Percentiles rank a stretch among this genome's conserved stretches.
Conservation (phyloP, 2,113 vertebrate species). For the Lates calcarifer region DNA sequence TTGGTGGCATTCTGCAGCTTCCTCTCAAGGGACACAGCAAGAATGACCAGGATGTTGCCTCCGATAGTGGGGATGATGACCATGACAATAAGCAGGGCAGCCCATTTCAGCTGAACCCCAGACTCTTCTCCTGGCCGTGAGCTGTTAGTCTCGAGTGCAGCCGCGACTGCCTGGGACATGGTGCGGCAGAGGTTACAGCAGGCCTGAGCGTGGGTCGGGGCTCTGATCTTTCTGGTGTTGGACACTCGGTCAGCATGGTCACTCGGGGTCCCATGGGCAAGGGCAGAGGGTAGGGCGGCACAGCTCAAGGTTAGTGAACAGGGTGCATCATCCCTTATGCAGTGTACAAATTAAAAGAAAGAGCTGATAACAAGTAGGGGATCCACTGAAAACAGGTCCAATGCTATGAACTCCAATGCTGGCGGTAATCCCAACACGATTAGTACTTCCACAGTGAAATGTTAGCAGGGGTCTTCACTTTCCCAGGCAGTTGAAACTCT, state of each 20-base stretch:
- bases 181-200: slow-evolving; percentile 63
- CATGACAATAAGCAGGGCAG: slow-evolving; percentile 90
- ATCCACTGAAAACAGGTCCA: slow-evolving; percentile 8
- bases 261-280: slow-evolving; percentile 78
- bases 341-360: slow-evolving; percentile 5
- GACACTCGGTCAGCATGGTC: slow-evolving; percentile 90
- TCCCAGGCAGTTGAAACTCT: slow-evolving; percentile 30
- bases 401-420: slow-evolving; percentile 27
- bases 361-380: neutral
- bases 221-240: slow-evolving; percentile 82
- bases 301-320: slow-evolving; percentile 50
- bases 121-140: slow-evolving; percentile 63
- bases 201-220: slow-evolving; percentile 59
- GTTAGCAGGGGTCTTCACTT: slow-evolving; percentile 36
- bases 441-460: slow-evolving; percentile 55
- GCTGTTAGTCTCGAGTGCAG: slow-evolving; percentile 55
- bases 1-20: slow-evolving; percentile 98
- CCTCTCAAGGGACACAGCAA: slow-evolving; percentile 95
- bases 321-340: slow-evolving; percentile 43
- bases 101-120: slow-evolving; percentile 86
- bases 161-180: slow-evolving; percentile 77
- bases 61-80: slow-evolving; percentile 97
- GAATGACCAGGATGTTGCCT: slow-evolving; percentile 96
- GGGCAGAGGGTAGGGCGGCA: slow-evolving; percentile 41
- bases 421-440: slow-evolving; percentile 64